These are phyloP conservation scores for Anastrepha ludens DNA, from an alignment of 1,140 invertebrate species.

Conservation along the genomic window DNA sequence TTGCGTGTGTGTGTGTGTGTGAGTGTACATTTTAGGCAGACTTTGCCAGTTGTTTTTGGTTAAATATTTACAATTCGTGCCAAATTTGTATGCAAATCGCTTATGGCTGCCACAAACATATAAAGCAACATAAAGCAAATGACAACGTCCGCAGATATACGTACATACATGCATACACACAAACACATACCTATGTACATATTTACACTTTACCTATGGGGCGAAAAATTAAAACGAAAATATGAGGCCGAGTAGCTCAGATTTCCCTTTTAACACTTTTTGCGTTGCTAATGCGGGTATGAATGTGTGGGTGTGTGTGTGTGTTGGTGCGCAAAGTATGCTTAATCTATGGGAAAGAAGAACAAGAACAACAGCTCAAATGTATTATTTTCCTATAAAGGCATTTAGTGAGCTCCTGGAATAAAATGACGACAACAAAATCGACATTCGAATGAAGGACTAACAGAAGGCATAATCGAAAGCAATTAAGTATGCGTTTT, in stretches of 20 bases:
- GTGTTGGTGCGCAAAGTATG: not conserved
- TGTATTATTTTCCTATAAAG: not conserved
- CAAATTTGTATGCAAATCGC: conserved; percentile 65
- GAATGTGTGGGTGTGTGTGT: not conserved
- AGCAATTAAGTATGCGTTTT: too few relatives aligned
- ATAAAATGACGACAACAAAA: not conserved
- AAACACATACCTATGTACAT: too few relatives aligned
- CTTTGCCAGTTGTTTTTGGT: conserved; percentile 67
- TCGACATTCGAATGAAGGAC: not conserved
- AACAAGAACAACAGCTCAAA: not conserved
- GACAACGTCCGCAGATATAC: conserved; percentile 58
- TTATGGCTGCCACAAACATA: conserved; percentile 50
- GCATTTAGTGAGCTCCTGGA: not conserved
- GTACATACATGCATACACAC: not conserved
- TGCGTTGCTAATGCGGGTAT: not conserved
- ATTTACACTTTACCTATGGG: conserved; percentile 35
- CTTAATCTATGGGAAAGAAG: not conserved
- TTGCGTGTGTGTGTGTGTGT: not conserved
- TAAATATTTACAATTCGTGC: conserved; percentile 73
- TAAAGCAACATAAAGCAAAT: conserved; percentile 51
- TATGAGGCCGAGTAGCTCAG: too few relatives aligned
- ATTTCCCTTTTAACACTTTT: not conserved
- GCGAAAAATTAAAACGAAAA: conserved; percentile 14
- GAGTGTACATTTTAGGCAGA: conserved; percentile 35
- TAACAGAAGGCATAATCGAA: too few relatives aligned